Conservation (phyloP, 23 tunicate species). For the Aplidium turbinatum region DNA sequence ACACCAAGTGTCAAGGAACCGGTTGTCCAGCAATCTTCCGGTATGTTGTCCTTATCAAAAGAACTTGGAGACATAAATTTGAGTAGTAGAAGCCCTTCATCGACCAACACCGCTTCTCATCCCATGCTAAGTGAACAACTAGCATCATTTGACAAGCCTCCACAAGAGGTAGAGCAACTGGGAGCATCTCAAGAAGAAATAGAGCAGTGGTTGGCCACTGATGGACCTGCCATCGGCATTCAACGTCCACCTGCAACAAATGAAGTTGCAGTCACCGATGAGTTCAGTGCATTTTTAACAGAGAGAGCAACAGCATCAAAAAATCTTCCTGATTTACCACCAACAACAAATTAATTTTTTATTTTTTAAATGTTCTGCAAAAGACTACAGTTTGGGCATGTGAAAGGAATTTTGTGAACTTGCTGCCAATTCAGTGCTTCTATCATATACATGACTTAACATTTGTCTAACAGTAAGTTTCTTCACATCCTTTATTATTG, state of each 20-base stretch:
- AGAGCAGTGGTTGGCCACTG: conserved; percentile 65
- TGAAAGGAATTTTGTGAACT: too few relatives aligned
- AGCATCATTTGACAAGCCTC: conserved; percentile 27
- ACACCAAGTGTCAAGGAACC: conserved; percentile 2
- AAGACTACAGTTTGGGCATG: too few relatives aligned
- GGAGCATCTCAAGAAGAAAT: conserved; percentile 75
- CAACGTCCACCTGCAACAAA: conserved; percentile 1
- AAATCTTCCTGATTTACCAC: conserved; percentile 26
- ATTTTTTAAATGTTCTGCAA: too few relatives aligned
- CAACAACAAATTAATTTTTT: too few relatives aligned
- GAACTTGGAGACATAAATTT: conserved; percentile 47
- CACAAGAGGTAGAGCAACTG: conserved; percentile 31
- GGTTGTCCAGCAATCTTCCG: background rate
- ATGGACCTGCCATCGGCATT: conserved; percentile 42
- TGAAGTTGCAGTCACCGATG: conserved; percentile 31
- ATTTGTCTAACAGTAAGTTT: too few relatives aligned
- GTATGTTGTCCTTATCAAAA: conserved; percentile 17
- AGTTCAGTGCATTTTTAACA: conserved; percentile 63
- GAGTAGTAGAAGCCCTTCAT: conserved; percentile 26
- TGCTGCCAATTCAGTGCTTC: too few relatives aligned
- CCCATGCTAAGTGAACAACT: conserved; percentile 40
- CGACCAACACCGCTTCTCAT: background rate
- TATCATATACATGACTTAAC: too few relatives aligned
- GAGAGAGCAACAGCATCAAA: conserved; percentile 60
- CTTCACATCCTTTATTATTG: too few relatives aligned